phyloP scores from a whole-genome alignment of 1,140 invertebrate species.

The Manduca sexta region DNA sequence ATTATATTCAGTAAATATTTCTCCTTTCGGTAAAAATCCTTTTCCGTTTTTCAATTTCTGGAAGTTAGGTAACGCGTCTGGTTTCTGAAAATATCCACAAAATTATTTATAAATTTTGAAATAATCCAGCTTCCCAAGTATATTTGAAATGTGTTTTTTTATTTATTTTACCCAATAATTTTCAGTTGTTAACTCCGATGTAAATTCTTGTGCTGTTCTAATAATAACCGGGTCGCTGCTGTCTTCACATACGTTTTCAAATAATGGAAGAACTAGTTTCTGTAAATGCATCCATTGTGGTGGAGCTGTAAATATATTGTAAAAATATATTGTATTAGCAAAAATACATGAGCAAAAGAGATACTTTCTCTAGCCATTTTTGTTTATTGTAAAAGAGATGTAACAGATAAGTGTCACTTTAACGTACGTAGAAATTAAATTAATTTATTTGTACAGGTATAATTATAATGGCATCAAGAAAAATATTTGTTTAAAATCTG shows the following conservation, averaged over 20 bases:
- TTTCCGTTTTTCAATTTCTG: slow-evolving; percentile 33
- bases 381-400: too few relatives aligned
- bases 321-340: not conserved
- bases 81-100: slow-evolving; percentile 27
- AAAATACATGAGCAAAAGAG: too few relatives aligned
- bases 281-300: slow-evolving; percentile 50
- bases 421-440: too few relatives aligned
- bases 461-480: too few relatives aligned
- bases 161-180: slow-evolving; percentile 37
- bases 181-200: slow-evolving; percentile 22
- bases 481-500: too few relatives aligned
- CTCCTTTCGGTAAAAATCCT: slow-evolving; percentile 44
- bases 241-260: slow-evolving; percentile 61
- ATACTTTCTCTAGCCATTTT: too few relatives aligned
- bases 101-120: not conserved
- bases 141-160: not conserved
- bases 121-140: not conserved
- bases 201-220: slow-evolving; percentile 40
- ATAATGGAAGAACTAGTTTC: slow-evolving; percentile 46
- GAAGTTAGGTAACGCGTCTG: slow-evolving; percentile 35
- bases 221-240: slow-evolving; percentile 35
- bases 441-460: too few relatives aligned
- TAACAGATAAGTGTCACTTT: too few relatives aligned
- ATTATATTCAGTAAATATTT: slow-evolving; percentile 62
- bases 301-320: slow-evolving; percentile 26